Base-by-base conservation (phyloP, 2,797 vertebrate species). In the Lepus oiostolus region DNA sequence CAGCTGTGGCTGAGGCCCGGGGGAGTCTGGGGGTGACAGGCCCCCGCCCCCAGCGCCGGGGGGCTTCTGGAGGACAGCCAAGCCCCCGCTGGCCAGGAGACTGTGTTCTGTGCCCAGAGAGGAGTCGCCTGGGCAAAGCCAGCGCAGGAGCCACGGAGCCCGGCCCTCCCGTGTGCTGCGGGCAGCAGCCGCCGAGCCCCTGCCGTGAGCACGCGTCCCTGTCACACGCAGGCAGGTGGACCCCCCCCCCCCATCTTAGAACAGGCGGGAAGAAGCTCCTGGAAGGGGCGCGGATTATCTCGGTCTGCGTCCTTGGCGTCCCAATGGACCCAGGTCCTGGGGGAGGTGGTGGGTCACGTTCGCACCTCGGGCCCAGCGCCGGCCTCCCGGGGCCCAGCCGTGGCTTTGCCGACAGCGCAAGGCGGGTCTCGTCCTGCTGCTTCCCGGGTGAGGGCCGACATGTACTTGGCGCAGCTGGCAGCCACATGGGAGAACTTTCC, bases 141-240 rank as follows among this genome's bases (percentile, higher is more conserved):
- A 22, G 32, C 32, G 63, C 1, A 5, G 52, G 38, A 38, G 26
- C 62, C 47, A 24, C 7, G 58, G 32, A 65, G 32, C 26, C 1
- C 0, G 1, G 2, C 12, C 9, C 24, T 38, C 14, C 14, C 2
- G 79, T 60, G 38, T 14, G 14, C 4, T 32, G 67, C 2, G 0
- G 38, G 54, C 13, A 2, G 42, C 4, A 35, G 38, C 42, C 42
- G 42, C 42, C 8, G 42, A 8, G 42, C 42, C 42, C 42, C 42
- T 42, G 42, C 42, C 42, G 42, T 9, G 42, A 42, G 42, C 42
- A 42, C 8, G 42, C 42, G 42, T 42, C 42, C 42, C 42, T 42
- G 42, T 42, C 42, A 42, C 42, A 8, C 1, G 7, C 42, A 42
- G 42, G 42, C 42, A 42, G 42, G 42, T 42, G 42, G 42, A 7